phyloP scores from a whole-genome alignment of 2,113 vertebrate genomes.

The Fregetta grallaria region DNA sequence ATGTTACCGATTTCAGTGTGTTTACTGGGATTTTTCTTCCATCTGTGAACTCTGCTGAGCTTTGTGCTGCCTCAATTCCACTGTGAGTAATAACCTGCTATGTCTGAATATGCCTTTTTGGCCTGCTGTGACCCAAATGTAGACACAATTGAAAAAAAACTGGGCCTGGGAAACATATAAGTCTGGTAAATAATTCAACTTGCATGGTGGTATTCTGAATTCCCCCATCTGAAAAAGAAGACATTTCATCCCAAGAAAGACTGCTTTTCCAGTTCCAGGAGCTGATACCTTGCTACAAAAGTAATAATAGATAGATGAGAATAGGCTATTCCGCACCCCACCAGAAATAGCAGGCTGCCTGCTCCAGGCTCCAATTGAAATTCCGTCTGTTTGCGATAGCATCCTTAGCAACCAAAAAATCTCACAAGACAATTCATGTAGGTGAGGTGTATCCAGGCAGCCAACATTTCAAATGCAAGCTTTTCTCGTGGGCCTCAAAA shows the following conservation, averaged over 20 bases:
- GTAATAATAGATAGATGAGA: background rate
- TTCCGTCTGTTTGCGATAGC: constrained; percentile 28
- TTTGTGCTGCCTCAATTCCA: background rate
- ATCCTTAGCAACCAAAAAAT: constrained; percentile 61
- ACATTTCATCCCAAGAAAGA: background rate
- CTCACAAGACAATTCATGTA: constrained; percentile 38
- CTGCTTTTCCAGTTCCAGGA: background rate
- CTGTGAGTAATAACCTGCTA: background rate
- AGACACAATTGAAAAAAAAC: background rate
- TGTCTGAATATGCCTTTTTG: background rate
- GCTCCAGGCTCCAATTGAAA: constrained; percentile 19
- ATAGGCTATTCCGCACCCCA: background rate
- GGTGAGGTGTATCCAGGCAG: constrained; percentile 60
- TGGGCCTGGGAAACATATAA: background rate
- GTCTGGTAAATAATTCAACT: background rate
- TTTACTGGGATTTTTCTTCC: background rate
- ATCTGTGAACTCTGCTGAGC: background rate
- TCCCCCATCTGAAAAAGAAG: background rate
- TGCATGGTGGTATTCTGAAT: background rate
- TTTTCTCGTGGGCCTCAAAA: constrained; percentile 4
- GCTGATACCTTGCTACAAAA: background rate
- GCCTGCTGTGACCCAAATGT: background rate
- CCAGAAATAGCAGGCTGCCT: constrained; percentile 14
- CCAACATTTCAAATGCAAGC: constrained; percentile 37
- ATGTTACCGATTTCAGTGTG: background rate